phyloP scores from a whole-genome alignment of 2,888 invertebrate genomes.

The Cosmia pyralina region DNA sequence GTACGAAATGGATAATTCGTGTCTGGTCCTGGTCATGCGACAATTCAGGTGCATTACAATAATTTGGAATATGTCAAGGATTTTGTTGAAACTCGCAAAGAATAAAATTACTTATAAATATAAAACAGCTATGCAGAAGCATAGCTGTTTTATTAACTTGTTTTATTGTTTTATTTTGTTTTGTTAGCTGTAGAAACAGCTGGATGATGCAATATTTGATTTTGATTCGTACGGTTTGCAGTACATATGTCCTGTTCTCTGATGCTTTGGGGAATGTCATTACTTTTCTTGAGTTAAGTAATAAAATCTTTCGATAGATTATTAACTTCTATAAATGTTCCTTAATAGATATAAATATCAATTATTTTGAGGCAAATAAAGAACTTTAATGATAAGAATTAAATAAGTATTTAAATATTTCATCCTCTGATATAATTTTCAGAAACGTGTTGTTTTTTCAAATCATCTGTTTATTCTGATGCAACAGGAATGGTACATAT shows the following conservation, averaged over 20 bases:
- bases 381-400: too few relatives aligned
- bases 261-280: not conserved
- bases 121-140: too few relatives aligned
- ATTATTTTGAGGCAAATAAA: too few relatives aligned
- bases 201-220: slow-evolving; percentile 5
- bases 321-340: too few relatives aligned
- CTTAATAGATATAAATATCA: too few relatives aligned
- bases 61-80: not conserved
- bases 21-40: not conserved
- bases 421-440: too few relatives aligned
- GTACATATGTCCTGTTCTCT: not conserved
- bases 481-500: slow-evolving; percentile 3
- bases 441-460: not conserved
- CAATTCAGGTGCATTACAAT: slow-evolving; percentile 28
- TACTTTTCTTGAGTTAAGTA: not conserved
- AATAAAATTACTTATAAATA: not conserved
- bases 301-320: too few relatives aligned
- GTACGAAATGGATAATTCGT: not conserved
- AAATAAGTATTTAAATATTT: too few relatives aligned
- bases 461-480: slow-evolving; percentile 28
- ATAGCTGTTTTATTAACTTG: too few relatives aligned
- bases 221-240: not conserved
- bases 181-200: too few relatives aligned
- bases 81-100: not conserved
- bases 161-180: too few relatives aligned